A percentile compares a stretch with the other conserved stretches of the same genome.
Conservation (phyloP, 2,888 invertebrate species). For the Heliconius hortense region DNA sequence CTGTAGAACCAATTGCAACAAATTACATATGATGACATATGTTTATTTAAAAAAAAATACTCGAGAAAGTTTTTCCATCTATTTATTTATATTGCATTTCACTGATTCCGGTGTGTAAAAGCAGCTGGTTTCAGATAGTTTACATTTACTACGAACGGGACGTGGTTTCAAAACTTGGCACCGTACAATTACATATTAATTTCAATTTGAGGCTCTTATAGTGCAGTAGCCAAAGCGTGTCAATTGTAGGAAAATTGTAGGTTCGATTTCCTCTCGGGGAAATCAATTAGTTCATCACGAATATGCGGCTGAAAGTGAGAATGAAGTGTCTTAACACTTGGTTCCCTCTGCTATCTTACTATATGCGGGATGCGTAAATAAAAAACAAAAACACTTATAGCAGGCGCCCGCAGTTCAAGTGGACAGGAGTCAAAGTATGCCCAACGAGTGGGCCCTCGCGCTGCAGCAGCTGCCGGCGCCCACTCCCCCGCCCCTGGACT, state of each 20-base stretch:
- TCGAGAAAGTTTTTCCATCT: too few relatives aligned
- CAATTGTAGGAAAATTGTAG: neutral
- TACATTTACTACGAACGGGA: neutral
- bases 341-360: neutral
- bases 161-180: neutral
- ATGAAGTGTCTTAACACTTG: too few relatives aligned
- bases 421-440: conserved; percentile 38
- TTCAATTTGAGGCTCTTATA: neutral
- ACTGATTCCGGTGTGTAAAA: too few relatives aligned
- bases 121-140: too few relatives aligned
- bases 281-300: neutral
- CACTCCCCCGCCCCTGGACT: conserved; percentile 65
- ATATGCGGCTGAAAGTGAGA: too few relatives aligned
- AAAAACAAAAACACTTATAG: neutral
- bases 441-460: conserved; percentile 67
- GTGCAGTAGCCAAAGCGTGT: neutral
- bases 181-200: too few relatives aligned
- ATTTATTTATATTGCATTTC: too few relatives aligned
- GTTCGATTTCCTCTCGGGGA: neutral
- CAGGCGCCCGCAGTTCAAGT: conserved; percentile 5
- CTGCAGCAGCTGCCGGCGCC: conserved; percentile 67
- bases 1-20: neutral
- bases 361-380: neutral
- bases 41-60: too few relatives aligned
- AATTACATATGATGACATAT: too few relatives aligned